Percentiles rank a stretch among this genome's conserved stretches.
These are phyloP conservation scores for Mythimna vitellina DNA, from an alignment of 2,888 invertebrate species.

Conservation along the genomic window DNA sequence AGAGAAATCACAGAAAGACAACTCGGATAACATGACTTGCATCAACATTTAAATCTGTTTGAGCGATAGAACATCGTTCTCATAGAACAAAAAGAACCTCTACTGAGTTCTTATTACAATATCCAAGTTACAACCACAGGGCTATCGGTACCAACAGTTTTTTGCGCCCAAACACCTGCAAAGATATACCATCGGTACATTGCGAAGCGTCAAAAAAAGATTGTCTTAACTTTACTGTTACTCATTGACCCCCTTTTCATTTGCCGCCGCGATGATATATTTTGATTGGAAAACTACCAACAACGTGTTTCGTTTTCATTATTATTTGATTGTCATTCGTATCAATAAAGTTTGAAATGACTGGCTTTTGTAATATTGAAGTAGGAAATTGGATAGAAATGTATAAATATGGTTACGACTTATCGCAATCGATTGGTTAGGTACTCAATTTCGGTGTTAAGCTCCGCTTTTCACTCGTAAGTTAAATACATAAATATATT, in stretches of 20 bases:
- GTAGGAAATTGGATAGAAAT: background rate
- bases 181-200: conserved; percentile 27
- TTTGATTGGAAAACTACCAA: conserved; percentile 61
- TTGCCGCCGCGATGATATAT: conserved; percentile 49
- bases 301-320: conserved; percentile 42
- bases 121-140: conserved; percentile 30
- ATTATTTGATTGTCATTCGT: conserved; percentile 28
- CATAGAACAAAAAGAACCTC: conserved; percentile 1
- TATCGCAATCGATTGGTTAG: background rate
- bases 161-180: conserved; percentile 47
- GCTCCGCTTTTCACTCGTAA: background rate
- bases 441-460: background rate
- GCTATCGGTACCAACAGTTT: conserved; percentile 35
- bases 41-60: too few species aligned
- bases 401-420: background rate
- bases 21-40: too few species aligned
- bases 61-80: background rate
- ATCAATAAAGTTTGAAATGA: conserved; percentile 24
- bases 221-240: conserved; percentile 64
- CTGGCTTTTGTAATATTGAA: conserved; percentile 2
- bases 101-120: conserved; percentile 27
- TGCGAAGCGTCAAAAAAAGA: conserved; percentile 54
- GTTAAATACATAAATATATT: background rate
- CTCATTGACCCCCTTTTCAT: conserved; percentile 59
- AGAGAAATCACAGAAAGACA: too few species aligned